Conservation (phyloP, 2,888 invertebrate species). For the Calliopum simillimum region DNA sequence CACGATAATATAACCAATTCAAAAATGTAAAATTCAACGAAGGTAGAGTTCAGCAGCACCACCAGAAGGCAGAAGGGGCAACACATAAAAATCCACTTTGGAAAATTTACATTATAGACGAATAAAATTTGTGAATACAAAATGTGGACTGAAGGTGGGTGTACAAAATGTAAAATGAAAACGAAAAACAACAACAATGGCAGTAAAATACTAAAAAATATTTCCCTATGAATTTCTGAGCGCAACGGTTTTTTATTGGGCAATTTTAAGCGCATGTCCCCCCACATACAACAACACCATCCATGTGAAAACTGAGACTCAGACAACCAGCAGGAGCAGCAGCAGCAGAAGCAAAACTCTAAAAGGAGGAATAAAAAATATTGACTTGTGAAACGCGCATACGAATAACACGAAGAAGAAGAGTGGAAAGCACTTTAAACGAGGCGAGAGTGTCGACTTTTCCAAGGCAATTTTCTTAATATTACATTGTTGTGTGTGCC, state of each 20-base stretch:
- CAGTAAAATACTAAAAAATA: slow-evolving; percentile 38
- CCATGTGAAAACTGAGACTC: too few relatives aligned
- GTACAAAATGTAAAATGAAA: too few relatives aligned
- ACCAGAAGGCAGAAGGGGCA: too few relatives aligned
- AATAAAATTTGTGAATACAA: too few relatives aligned
- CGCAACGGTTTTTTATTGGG: slow-evolving; percentile 56
- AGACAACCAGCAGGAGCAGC: too few relatives aligned
- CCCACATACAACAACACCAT: slow-evolving; percentile 38
- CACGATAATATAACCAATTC: neutral
- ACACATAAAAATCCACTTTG: too few relatives aligned
- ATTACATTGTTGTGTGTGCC: neutral
- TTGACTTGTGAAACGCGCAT: neutral
- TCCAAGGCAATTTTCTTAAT: neutral
- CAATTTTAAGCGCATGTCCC: slow-evolving; percentile 57
- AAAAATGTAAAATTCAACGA: slow-evolving; percentile 1
- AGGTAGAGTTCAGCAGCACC: too few relatives aligned
- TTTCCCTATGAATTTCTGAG: slow-evolving; percentile 57
- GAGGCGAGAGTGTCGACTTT: slow-evolving; percentile 26
- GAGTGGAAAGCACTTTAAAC: slow-evolving; percentile 2
- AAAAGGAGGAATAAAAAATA: neutral
- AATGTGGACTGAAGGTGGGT: too few relatives aligned
- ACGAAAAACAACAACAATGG: neutral
- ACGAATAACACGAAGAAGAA: slow-evolving; percentile 8
- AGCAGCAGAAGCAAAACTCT: neutral
- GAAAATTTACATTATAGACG: too few relatives aligned